Base-by-base conservation (phyloP, 1,140 invertebrate species). In the Musca domestica region DNA sequence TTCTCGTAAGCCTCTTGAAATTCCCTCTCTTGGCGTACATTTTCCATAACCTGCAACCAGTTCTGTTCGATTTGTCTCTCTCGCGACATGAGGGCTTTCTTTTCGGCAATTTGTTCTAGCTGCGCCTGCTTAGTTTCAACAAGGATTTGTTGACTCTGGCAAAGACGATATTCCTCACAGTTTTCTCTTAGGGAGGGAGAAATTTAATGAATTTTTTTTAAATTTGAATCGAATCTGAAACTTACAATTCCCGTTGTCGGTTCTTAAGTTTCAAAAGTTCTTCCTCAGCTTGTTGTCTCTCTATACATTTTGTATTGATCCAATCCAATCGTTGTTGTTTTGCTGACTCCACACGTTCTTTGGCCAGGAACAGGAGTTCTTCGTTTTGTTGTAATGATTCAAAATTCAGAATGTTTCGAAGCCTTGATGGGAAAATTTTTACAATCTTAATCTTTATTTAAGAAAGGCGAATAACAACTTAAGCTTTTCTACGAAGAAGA, bases 31-130 rank as follows among this genome's bases (percentile, higher is more conserved):
- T 46, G 17, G 41, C 65, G 47, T 10, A 46, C 19, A 20, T 41
- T 23, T 2, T 30, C n/a, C 17, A 52, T 46, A 7, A 41, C 27
- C 7, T 69, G n/a, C 1, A 46, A 70, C 76, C 76, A 78, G 14
- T 72, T 68, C 15, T 68, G n/a, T 19, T 78, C 69, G 10, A 74
- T 64, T 14, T 71, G 65, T 22, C 70, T 71, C 22, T 74, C 72
- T 1, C 67, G 56, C 0, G 71, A 70, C 0, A 63, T 67, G 5
- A 69, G 19, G 0, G 47, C 54, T 66, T 71, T 71, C 22, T 72
- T 69, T 30, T 78, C 76, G 47, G 72, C 69, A 3, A 78, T 79
- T 67, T 78, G 77, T 48, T 77, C 67, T 5, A 78, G 69, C 3
- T 78, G 77, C 3, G 71, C 72, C 22, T 71, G 63, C 10, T 78